A percentile compares a stretch with the other conserved stretches of the same genome.
Evolutionary conservation across 1,140 invertebrate species (phyloP).

Genomic region (Drosophila tani): DNA sequence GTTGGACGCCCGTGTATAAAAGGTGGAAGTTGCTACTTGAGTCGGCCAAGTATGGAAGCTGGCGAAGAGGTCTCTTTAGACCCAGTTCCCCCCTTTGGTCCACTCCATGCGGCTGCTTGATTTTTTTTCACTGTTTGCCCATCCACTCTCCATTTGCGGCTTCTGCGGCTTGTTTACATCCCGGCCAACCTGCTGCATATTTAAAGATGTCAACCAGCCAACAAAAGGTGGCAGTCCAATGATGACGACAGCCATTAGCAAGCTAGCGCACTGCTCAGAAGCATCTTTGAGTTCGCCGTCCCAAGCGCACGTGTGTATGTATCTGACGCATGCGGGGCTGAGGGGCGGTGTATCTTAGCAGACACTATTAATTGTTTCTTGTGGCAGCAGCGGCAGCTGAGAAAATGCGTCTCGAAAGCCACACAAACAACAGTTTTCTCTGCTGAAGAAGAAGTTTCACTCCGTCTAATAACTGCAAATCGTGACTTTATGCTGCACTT

Average conservation of each 20-base stretch:
- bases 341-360: conserved; percentile 35
- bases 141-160: conserved; percentile 72
- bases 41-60: conserved; percentile 50
- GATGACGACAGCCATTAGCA: conserved; percentile 67
- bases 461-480: conserved; percentile 80
- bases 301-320: conserved; percentile 47
- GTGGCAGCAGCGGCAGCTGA: conserved; percentile 66
- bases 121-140: conserved; percentile 52
- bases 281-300: conserved; percentile 66
- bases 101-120: conserved; percentile 32
- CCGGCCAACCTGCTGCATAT: conserved; percentile 70
- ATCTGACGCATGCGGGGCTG: conserved; percentile 3
- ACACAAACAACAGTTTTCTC: conserved; percentile 26
- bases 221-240: conserved; percentile 68
- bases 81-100: conserved; percentile 1
- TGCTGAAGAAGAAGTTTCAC: conserved; percentile 54
- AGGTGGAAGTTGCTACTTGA: conserved; percentile 66
- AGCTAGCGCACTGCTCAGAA: conserved; percentile 33
- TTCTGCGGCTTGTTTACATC: conserved; percentile 65
- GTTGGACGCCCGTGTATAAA: conserved; percentile 16
- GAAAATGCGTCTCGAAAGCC: conserved; percentile 47
- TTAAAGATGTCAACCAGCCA: conserved; percentile 71
- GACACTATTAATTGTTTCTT: conserved; percentile 81
- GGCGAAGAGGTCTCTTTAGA: conserved; percentile 16
- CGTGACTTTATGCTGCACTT: conserved; percentile 81